Percentiles rank a stretch among this genome's conserved stretches.
These are phyloP conservation scores for Trogon surrucura DNA, from an alignment of 2,113 vertebrate genomes.

Conservation along the genomic window DNA sequence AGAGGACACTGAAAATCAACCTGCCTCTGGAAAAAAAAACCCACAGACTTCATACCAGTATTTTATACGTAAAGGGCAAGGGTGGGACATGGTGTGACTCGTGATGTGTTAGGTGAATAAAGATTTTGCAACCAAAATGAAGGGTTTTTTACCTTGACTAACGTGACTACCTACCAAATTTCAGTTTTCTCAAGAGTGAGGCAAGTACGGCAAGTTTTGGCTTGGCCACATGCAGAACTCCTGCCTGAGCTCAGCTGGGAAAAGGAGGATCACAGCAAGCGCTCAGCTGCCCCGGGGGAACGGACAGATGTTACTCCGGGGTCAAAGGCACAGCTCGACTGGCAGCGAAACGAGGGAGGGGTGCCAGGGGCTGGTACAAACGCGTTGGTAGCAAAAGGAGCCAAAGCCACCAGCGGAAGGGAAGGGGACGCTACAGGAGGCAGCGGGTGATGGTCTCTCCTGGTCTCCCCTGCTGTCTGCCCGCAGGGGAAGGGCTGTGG, in stretches of 20 bases:
- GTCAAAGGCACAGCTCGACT: neutral
- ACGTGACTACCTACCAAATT: too few species aligned
- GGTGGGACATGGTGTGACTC: neutral
- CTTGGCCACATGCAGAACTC: fast-evolving
- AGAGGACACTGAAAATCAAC: neutral
- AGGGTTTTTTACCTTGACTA: neutral
- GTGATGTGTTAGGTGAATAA: neutral
- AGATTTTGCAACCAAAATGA: neutral
- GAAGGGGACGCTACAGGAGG: neutral
- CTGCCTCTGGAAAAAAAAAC: neutral
- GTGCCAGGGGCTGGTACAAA: too few species aligned
- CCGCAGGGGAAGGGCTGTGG: neutral
- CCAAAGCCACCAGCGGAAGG: neutral
- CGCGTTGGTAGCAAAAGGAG: neutral
- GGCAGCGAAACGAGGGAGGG: neutral
- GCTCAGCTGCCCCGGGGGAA: neutral
- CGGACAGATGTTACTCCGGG: too few species aligned
- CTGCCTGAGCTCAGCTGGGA: neutral
- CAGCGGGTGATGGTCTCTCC: too few species aligned
- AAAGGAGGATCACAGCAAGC: neutral
- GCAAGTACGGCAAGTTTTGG: neutral
- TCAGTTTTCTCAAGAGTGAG: fast-evolving
- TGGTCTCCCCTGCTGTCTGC: neutral
- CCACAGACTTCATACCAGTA: neutral
- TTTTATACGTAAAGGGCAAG: neutral